A percentile compares a stretch with the other conserved stretches of the same genome.
phyloP scores from a whole-genome alignment of 2,113 vertebrate genomes.

The Atrichornis clamosus region DNA sequence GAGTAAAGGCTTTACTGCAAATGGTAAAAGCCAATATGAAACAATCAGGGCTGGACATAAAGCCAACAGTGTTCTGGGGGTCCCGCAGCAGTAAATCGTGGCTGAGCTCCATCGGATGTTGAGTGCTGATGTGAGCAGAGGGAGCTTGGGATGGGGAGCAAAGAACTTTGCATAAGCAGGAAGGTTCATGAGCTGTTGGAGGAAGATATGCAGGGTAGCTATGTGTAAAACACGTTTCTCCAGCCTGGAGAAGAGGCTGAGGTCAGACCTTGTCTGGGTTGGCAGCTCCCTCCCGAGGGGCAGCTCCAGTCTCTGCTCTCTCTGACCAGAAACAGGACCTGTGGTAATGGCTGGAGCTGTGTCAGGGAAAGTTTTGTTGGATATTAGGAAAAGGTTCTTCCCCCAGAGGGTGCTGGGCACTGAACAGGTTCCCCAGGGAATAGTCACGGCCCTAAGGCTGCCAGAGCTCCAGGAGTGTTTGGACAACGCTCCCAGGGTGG shows the following conservation, averaged over 20 bases:
- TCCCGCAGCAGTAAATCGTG: not conserved
- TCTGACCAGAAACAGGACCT: not conserved
- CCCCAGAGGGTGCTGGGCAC: not conserved
- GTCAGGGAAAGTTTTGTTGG: not conserved
- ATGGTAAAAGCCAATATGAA: not conserved
- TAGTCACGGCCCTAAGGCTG: not conserved
- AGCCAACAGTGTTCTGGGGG: not conserved
- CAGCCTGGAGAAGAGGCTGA: not conserved
- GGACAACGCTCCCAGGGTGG: accelerated
- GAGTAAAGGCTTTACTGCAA: slow-evolving; percentile 12
- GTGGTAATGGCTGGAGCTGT: not conserved
- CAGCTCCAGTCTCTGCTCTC: not conserved
- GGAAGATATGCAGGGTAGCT: accelerated
- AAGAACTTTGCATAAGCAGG: not conserved
- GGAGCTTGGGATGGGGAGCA: not conserved
- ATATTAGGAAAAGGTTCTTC: accelerated
- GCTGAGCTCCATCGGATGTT: not conserved
- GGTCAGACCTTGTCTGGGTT: accelerated
- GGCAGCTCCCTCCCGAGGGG: not conserved
- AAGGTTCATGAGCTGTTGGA: not conserved
- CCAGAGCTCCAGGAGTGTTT: not conserved
- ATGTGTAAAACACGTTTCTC: not conserved
- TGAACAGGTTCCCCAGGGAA: not conserved
- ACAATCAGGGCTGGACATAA: not conserved
- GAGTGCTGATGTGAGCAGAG: not conserved